Evolutionary conservation across 2,888 invertebrate species (phyloP).

Genomic region (Macaria notata): DNA sequence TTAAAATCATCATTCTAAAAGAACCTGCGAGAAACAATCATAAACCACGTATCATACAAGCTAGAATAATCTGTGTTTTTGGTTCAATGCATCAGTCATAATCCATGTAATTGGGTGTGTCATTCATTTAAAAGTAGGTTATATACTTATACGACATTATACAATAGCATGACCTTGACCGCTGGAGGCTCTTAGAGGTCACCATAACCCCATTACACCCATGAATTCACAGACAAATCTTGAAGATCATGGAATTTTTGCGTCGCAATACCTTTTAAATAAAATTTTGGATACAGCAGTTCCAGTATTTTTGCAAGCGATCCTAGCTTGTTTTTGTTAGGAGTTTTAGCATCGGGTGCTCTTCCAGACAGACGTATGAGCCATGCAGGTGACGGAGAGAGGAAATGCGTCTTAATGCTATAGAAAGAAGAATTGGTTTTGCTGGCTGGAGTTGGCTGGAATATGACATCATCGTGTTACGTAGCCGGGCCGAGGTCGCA

Average conservation of each 20-base stretch:
- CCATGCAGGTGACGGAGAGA: constrained; percentile 5
- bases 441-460: constrained; percentile 21
- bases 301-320: constrained; percentile 6
- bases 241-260: too few species aligned
- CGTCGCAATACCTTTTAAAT: too few species aligned
- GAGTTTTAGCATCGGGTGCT: neutral
- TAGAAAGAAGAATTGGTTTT: constrained; percentile 39
- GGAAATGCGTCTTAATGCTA: constrained; percentile 28
- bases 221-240: too few species aligned
- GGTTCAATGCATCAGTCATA: neutral
- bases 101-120: neutral
- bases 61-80: neutral
- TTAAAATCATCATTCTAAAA: too few species aligned
- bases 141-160: neutral
- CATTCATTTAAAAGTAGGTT: neutral
- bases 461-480: constrained; percentile 55
- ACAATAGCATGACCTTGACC: constrained; percentile 28
- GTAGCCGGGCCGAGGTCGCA: constrained; percentile 42
- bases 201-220: neutral
- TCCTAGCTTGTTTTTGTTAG: constrained; percentile 13
- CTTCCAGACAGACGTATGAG: constrained; percentile 15
- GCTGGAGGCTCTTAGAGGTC: constrained; percentile 32
- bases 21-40: too few species aligned
- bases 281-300: too few species aligned
- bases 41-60: neutral